Conservation (phyloP, 2,797 vertebrate genomes). For the Rhyacichthys aspro region DNA sequence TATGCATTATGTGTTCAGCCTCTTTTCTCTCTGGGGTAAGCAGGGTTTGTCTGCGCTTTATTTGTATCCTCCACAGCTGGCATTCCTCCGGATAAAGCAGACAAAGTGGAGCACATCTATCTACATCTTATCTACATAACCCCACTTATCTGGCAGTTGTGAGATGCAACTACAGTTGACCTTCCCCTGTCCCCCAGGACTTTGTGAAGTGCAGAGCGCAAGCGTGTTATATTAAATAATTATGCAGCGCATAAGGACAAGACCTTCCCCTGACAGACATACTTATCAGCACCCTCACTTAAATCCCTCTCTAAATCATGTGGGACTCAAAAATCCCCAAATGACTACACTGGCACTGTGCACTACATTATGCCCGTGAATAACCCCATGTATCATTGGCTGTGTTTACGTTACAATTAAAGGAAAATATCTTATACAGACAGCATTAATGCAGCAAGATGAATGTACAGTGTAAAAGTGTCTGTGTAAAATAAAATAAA, state of each 20-base stretch:
- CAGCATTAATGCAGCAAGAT: slow-evolving; percentile 23
- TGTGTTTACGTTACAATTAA: slow-evolving; percentile 7
- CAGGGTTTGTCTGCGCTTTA: slow-evolving; percentile 36
- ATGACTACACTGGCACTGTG: slow-evolving; percentile 14
- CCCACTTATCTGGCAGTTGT: slow-evolving; percentile 38
- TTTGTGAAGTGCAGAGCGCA: slow-evolving; percentile 34
- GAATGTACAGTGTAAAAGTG: slow-evolving; percentile 23
- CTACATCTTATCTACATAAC: slow-evolving; percentile 50
- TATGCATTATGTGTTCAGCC: slow-evolving; percentile 23
- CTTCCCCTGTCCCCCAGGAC: slow-evolving; percentile 24
- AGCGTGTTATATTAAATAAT: slow-evolving; percentile 41
- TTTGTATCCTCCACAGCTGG: slow-evolving; percentile 30
- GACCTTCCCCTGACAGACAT: background rate
- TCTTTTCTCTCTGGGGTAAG: slow-evolving; percentile 26
- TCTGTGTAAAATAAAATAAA: slow-evolving; percentile 23
- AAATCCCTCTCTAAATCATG: slow-evolving; percentile 16
- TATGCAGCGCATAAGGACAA: slow-evolving; percentile 24
- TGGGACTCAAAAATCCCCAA: slow-evolving; percentile 12
- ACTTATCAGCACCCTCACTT: slow-evolving; percentile 21
- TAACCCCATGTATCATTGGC: background rate
- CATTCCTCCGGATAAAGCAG: slow-evolving; percentile 30
- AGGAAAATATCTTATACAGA: background rate
- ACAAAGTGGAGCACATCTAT: slow-evolving; percentile 35
- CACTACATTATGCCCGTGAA: slow-evolving; percentile 9
- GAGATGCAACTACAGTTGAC: slow-evolving; percentile 42